Evolutionary conservation across 2,888 invertebrate genomes (phyloP).

Genomic region (Tinea semifulvella): DNA sequence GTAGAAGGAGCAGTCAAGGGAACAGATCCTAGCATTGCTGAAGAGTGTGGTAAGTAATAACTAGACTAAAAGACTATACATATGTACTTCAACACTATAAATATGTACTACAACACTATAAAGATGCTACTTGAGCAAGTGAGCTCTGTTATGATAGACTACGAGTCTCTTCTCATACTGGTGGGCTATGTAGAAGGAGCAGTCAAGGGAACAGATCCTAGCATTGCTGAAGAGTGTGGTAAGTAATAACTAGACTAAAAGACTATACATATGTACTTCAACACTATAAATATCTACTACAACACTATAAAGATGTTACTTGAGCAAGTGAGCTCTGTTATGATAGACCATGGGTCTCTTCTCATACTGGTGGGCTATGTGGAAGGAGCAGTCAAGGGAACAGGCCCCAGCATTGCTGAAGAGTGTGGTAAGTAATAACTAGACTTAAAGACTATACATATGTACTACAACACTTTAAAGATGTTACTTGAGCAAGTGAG

Average conservation of each 20-base stretch:
- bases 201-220: background rate
- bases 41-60: slow-evolving; percentile 7
- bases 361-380: slow-evolving; percentile 1
- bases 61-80: no score
- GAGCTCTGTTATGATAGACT: background rate
- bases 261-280: no score
- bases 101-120: slow-evolving; percentile 68
- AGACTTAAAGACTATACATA: no score
- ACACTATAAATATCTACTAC: slow-evolving; percentile 86
- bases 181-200: background rate
- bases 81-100: no score
- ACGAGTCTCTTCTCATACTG: slow-evolving; percentile 6
- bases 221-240: slow-evolving; percentile 8
- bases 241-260: no score
- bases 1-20: background rate
- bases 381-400: background rate
- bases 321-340: background rate
- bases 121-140: background rate
- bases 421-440: slow-evolving; percentile 8
- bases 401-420: background rate
- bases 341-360: slow-evolving; percentile 4
- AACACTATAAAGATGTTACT: slow-evolving; percentile 3
- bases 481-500: slow-evolving; percentile 94
- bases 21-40: background rate
- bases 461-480: slow-evolving; percentile 96